A percentile compares a stretch with the other conserved stretches of the same genome.
These are phyloP conservation scores for Chunga burmeisteri DNA, from an alignment of 2,113 vertebrate genomes.

Conservation along the genomic window DNA sequence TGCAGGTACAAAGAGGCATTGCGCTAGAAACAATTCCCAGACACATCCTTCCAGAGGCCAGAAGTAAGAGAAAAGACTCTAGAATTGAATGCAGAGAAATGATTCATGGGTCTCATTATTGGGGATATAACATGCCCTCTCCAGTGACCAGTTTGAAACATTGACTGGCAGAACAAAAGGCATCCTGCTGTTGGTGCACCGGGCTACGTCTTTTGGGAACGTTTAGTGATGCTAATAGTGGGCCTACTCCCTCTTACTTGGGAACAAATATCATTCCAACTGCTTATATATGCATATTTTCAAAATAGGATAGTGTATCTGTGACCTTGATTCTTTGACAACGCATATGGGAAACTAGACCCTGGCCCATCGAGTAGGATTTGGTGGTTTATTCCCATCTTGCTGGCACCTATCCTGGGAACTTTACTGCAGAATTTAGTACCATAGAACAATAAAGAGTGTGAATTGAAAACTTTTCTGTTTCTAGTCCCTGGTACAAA, in stretches of 20 bases:
- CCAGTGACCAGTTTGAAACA: neutral
- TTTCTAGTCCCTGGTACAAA: neutral
- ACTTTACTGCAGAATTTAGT: neutral
- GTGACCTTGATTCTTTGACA: neutral
- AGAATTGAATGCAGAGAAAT: neutral
- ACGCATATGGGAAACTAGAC: neutral
- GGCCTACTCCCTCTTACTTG: neutral
- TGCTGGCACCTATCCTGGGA: neutral
- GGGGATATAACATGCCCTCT: neutral
- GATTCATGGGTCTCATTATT: neutral
- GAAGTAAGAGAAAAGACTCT: neutral
- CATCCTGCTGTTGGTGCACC: neutral
- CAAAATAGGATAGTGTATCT: neutral
- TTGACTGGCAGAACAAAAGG: neutral
- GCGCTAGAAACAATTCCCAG: neutral
- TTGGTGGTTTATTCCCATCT: neutral
- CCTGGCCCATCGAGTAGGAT: neutral
- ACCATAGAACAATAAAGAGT: neutral
- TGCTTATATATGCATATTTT: neutral
- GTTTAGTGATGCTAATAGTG: neutral
- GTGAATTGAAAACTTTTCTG: neutral
- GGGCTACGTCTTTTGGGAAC: neutral
- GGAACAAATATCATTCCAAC: neutral
- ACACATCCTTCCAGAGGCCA: neutral
- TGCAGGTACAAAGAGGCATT: neutral